Base-by-base conservation (phyloP, 1,140 invertebrate species). In the Fopius arisanus region DNA sequence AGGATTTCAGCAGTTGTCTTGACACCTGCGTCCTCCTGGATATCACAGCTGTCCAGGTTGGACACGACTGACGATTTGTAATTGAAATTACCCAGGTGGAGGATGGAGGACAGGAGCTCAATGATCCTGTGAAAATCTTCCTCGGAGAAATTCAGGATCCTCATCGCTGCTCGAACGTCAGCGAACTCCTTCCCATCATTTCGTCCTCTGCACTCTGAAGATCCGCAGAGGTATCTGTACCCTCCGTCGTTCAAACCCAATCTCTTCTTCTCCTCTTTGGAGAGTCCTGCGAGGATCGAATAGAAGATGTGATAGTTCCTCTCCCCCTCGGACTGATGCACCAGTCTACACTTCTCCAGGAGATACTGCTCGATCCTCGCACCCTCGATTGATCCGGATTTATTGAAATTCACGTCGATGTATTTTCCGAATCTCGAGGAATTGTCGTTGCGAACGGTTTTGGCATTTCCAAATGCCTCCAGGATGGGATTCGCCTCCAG, bases 251-350 rank as follows among this genome's bases (percentile, higher is more conserved):
- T 87, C 10, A 98, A 85, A 33, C 96, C 93, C n/a, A 98, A 88
- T 77, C 91, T 92, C 72, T 91, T 91, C 78, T 94, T 94, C 82
- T 98, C 96, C 10, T 96, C 93, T 26, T 89, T 88, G 0, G 90
- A 90, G 41, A 98, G 84, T 7, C 97, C 97, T 10, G 92, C 93
- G 63, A 98, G 87, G 90, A 99, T 93, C 77, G 95, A 94, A 86
- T 98, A 98, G 86, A 98, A 98, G 76, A 98, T 96, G 81, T 98
- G 97, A 84, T 98, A 98, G 86, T 98, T 98, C 75, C 97, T 90
- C 86, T 99, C 97, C 72, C 96, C 95, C 28, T 91, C 89, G 77
- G 93, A 96, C 82, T 97, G 96, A 31, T 92, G 92, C 12, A 98
- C 96, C 41, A 99, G 95, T 41, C 97, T 89, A 14, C 96, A 97